Conservation (phyloP, 1,140 invertebrate species). For the Penaeus vannamei region DNA sequence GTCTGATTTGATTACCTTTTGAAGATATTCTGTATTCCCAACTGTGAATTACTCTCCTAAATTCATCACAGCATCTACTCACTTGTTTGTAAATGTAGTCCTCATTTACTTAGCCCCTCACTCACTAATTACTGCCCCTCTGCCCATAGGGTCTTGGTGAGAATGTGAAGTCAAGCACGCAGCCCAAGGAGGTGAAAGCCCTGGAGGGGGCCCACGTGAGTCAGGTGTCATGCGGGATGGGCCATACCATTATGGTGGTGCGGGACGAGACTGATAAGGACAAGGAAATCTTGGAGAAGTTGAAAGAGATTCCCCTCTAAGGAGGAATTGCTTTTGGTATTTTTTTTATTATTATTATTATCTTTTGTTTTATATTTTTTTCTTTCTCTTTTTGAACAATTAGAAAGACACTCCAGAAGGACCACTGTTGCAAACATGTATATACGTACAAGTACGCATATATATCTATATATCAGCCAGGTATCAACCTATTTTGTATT, state of each 20-base stretch:
- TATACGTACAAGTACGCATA: too few species aligned
- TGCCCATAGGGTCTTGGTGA: constrained; percentile 45
- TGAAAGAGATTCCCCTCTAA: constrained; percentile 57
- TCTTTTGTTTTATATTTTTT: too few species aligned
- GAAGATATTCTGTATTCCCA: too few species aligned
- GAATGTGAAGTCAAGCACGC: constrained; percentile 50
- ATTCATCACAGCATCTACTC: background rate
- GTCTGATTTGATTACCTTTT: too few species aligned
- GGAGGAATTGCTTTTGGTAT: background rate
- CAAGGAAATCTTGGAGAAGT: constrained; percentile 51
- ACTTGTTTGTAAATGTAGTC: background rate
- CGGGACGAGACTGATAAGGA: constrained; percentile 53
- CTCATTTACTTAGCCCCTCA: background rate
- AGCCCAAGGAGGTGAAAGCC: constrained; percentile 53
- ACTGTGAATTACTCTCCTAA: too few species aligned
- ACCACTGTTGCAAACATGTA: too few species aligned
- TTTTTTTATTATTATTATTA: too few species aligned
- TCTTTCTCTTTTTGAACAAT: too few species aligned
- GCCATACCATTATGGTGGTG: constrained; percentile 51
- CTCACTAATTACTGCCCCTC: too few species aligned
- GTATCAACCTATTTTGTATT: too few species aligned
- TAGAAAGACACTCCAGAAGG: too few species aligned
- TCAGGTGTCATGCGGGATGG: constrained; percentile 54
- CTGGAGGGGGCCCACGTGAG: constrained; percentile 50
- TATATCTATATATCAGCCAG: too few species aligned